Evolutionary conservation across 2,797 vertebrate genomes (phyloP), one percentile per base, ranked within the genome.

Genomic region (Meriones psammophilus): DNA sequence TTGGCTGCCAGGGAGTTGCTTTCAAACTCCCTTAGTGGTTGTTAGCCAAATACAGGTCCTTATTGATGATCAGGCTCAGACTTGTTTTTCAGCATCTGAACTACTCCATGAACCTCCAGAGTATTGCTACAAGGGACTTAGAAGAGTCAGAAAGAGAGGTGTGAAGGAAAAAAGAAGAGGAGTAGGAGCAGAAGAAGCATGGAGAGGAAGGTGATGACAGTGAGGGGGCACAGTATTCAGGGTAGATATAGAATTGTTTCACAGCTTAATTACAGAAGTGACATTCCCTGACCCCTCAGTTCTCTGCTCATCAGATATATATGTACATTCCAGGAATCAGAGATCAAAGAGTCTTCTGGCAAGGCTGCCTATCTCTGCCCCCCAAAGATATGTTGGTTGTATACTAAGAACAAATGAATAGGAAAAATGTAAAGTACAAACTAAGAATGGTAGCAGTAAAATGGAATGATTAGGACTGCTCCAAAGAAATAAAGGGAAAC

Each of bases 251-350:
- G 60, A 30, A 36, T 8, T 1, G 8, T 24, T 28, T 73, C 13
- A 3, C 4, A 14, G 33, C 4, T 14, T 64, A 20, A 30, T 5
- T 46, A 8, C 42, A 0, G 1, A 56, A 5, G 46, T 1, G n/a
- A 12, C 1, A 17, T 13, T 26, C 39, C 8, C 9, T 3, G 30
- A 15, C 7, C 36, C 6, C 12, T 4, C 39, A 10, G 0, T 68
- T 87, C 73, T 26, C 36, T 50, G 9, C 17, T 39, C 46, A 56
- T 12, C 10, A n/a, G 56, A 81, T 8, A 18, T 5, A 42, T 1
- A 15, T 24, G 30, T 68, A 22, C 36, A 46, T 0, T 12, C 36
- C 5, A 18, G 14, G 14, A n/a, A 8, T 15, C 20, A 30, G 54
- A 26, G 0, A 8, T 22, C 30, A 66, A n/a, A 39, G 24, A 76